phyloP scores from a whole-genome alignment of 2,113 vertebrate genomes.

The Catharus minimus region DNA sequence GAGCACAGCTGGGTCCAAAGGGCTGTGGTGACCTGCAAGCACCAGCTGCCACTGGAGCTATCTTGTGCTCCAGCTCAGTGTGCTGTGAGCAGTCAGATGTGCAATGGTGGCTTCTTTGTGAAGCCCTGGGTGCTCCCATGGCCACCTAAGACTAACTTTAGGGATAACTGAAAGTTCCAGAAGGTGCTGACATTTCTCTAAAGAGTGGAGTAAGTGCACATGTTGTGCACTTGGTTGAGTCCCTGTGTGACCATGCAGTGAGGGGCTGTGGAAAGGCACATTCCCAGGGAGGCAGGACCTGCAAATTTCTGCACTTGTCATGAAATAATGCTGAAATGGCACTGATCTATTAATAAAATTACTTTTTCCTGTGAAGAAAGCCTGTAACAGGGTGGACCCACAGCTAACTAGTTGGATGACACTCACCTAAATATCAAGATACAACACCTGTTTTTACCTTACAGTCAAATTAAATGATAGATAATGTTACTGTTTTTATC shows the following conservation, averaged over 20 bases:
- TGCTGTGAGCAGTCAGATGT: not conserved
- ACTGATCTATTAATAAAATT: not conserved
- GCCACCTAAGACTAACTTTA: not conserved
- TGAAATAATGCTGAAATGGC: not conserved
- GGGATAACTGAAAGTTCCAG: not conserved
- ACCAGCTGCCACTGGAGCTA: not conserved
- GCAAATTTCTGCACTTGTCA: not conserved
- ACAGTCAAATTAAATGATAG: not conserved
- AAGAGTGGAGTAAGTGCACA: not conserved
- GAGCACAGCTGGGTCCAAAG: not conserved
- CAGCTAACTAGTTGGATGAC: not conserved
- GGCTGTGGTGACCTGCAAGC: not conserved
- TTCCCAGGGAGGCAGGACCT: not conserved
- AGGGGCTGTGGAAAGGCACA: not conserved
- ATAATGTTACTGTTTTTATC: not conserved
- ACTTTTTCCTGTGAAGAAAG: not conserved
- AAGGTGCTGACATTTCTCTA: not conserved
- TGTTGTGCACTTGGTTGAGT: not conserved
- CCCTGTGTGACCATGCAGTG: not conserved
- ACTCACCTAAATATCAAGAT: not conserved
- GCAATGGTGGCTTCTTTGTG: not conserved
- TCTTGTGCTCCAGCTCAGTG: not conserved
- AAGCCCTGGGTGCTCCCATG: not conserved
- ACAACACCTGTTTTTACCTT: not conserved
- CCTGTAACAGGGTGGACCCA: not conserved